Conservation (phyloP, 1,140 invertebrate genomes). For the Macrobrachium rosenbergii region DNA sequence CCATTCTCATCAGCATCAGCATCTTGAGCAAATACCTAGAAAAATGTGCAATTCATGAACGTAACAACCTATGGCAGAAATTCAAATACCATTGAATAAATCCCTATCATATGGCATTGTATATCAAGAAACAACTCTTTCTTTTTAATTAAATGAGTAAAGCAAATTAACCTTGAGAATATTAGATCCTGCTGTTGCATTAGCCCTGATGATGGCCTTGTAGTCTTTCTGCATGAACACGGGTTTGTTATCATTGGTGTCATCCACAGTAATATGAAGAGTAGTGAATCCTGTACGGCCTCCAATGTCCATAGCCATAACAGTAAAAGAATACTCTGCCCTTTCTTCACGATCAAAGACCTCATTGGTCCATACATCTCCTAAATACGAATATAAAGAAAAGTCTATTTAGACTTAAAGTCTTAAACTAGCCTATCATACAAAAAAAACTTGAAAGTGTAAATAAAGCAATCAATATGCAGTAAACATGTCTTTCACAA, state of each 20-base stretch:
- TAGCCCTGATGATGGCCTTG: conserved; percentile 81
- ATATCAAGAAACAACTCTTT: neutral
- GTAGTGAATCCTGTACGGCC: conserved; percentile 84
- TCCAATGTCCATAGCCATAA: conserved; percentile 89
- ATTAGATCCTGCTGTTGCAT: conserved; percentile 81
- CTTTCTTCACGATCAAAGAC: conserved; percentile 84
- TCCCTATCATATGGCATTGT: no score
- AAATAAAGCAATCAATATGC: neutral
- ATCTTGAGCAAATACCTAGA: conserved; percentile 84
- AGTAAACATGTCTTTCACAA: neutral
- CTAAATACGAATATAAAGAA: conserved; percentile 70
- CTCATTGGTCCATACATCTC: conserved; percentile 83
- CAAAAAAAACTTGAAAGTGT: no score
- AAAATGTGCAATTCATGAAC: neutral
- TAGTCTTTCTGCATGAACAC: conserved; percentile 85
- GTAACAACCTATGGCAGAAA: neutral
- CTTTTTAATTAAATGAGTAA: neutral
- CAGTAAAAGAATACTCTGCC: conserved; percentile 82
- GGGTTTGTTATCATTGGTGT: conserved; percentile 91
- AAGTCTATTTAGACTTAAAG: no score
- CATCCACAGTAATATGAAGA: conserved; percentile 83
- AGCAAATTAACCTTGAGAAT: conserved; percentile 74
- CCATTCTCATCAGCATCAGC: conserved; percentile 94
- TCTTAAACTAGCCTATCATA: no score
- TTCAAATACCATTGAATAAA: no score